Evolutionary conservation across 2,888 invertebrate species (phyloP).

Genomic region (Euzetes globulus): DNA sequence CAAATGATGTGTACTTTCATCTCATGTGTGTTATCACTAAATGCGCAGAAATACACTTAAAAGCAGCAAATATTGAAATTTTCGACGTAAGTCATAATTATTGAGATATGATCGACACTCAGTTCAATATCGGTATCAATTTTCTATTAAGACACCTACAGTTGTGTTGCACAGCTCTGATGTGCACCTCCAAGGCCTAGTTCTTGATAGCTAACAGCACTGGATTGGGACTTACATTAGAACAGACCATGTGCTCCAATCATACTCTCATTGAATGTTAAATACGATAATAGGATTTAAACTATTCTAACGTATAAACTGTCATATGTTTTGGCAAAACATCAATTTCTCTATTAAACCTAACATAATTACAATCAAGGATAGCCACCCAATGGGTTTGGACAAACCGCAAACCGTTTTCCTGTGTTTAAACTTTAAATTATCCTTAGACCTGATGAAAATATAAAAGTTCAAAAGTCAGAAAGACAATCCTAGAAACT

Average conservation of each 20-base stretch:
- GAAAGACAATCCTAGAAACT: no score
- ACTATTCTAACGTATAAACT: background rate
- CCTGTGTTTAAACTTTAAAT: no score
- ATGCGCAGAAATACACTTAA: slow-evolving; percentile 27
- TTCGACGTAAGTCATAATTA: slow-evolving; percentile 13
- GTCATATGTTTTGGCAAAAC: slow-evolving; percentile 19
- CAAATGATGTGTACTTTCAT: slow-evolving; percentile 25
- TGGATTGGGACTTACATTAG: background rate
- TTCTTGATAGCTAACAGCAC: background rate
- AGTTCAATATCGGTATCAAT: slow-evolving; percentile 11
- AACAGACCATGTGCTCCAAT: slow-evolving; percentile 17
- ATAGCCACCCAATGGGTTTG: no score
- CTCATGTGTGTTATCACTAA: slow-evolving; percentile 9
- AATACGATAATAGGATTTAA: background rate
- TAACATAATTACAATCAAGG: background rate
- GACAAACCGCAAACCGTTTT: no score
- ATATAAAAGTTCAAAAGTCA: no score
- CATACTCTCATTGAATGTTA: background rate
- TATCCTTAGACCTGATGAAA: no score
- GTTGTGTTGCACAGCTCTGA: background rate
- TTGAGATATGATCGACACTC: slow-evolving; percentile 2
- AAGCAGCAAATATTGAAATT: background rate
- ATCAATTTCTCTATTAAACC: background rate
- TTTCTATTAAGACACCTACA: slow-evolving; percentile 28
- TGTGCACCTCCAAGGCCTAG: slow-evolving; percentile 25